Evolutionary conservation across 2,113 vertebrate species (phyloP), one percentile per base, ranked within the genome.

Genomic region (Chamaetylas fuelleborni): DNA sequence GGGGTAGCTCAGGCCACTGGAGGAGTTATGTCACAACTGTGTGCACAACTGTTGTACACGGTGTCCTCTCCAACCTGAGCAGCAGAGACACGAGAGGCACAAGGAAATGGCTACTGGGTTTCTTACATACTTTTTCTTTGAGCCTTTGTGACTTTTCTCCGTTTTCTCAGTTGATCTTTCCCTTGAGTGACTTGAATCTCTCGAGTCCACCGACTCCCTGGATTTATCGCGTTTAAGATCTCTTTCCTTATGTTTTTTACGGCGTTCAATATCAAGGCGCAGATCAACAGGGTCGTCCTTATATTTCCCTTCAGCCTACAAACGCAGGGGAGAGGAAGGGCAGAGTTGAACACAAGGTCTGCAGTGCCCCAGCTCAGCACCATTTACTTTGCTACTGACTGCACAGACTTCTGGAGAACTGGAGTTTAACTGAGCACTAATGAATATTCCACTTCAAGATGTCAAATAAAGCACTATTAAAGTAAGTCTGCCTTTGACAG

Each of bases 231-330:
- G 98, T 96, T 98, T 98, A 96, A 97, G 98, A 97, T 98, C 99
- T 94, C 97, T 98, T 96, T 99, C 98, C 92, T 98, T 98, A 98
- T 98, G 98, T 98, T 99, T 99, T 98, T 99, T 99, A 97, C 99
- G 98, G 31, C 98, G 98, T 89, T 99, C 99, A 97, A 99, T 99
- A 97, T 99, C 99, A 98, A 99, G 98, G 88, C 98, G 98, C 65
- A 99, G 99, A 96, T 99, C 99, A 97, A 98, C 97, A 69, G 98
- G 97, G 91, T 99, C 99, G 26, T 98, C 98, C 95, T 99, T 99
- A 56, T 97, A 97, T 97, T 99, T 99, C 95, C 98, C 98, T 74
- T 98, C 98, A 36, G 98, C 98, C 99, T 99, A 98, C 42, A 95
- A 92, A 92, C 0, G 92, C 91, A 97, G 92, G 73, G 97, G 87